Evolutionary conservation across 2,888 invertebrate genomes (phyloP).

Genomic region (Elysia crispata): DNA sequence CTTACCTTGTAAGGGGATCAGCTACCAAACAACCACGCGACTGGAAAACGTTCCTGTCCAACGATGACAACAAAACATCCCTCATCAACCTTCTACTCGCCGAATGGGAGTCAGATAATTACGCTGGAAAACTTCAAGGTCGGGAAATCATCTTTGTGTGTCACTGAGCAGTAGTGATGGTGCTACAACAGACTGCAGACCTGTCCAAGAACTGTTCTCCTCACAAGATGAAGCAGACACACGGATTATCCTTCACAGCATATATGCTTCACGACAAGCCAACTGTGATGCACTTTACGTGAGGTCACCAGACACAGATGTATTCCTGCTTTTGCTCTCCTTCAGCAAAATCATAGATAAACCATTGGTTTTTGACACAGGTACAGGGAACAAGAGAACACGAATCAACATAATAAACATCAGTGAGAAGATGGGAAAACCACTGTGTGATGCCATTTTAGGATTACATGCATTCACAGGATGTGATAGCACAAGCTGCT

Average conservation of each 20-base stretch:
- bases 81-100: too few relatives aligned
- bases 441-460: neutral
- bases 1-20: neutral
- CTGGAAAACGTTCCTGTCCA: too few relatives aligned
- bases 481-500: constrained; percentile 3
- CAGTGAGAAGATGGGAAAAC: neutral
- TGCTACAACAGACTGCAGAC: constrained; percentile 5
- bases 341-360: too few relatives aligned
- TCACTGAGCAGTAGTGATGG: neutral
- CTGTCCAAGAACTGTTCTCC: neutral
- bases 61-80: too few relatives aligned
- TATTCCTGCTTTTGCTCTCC: too few relatives aligned
- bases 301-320: neutral
- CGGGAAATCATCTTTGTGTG: neutral
- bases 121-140: too few relatives aligned
- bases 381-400: neutral
- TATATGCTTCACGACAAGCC: neutral
- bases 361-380: neutral
- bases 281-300: neutral
- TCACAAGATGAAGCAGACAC: constrained; percentile 9
- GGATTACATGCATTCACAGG: neutral
- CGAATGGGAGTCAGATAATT: too few relatives aligned
- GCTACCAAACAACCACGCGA: neutral
- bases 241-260: neutral
- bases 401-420: neutral